Evolutionary conservation across 23 tunicate species (phyloP), one percentile per base, ranked within the genome.

Genomic region (Clavelina lepadiformis): DNA sequence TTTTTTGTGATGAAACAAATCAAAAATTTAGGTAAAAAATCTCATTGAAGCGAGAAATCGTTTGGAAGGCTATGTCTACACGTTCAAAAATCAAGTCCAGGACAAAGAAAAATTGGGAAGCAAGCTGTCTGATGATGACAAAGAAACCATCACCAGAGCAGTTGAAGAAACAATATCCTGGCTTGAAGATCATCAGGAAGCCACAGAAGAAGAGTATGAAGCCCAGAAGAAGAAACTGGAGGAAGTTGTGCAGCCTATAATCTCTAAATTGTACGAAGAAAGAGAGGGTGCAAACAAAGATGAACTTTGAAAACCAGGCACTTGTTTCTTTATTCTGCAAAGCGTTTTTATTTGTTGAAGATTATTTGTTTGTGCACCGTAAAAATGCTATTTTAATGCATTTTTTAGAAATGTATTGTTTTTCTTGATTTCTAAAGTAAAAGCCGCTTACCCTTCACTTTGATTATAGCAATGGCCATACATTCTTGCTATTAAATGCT

Each of bases 41-140:
- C 79, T 68, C 27, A 78, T 79, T 19, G 85, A 79, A 27, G 77
- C 85, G 15, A 35, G 67, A 27, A 82, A 82, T 68, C 83, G 77
- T 49, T 62, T 82, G 2, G 91, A 82, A 58, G 34, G 81, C 26
- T 82, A 82, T 76, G 91, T 83, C 0, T 82, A 82, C 73, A 65
- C 82, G 7, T 32, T 82, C 33, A 82, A 82, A 69, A 82, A 82
- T 68, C 91, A 82, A 65, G 61, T 82, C 4, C 64, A 52, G 11
- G 82, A 82, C 56, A 75, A 76, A 28, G 91, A 82, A 49, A 82
- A 82, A 68, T 69, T 82, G 1, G 91, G 91, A 24, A 75, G 70
- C 19, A 82, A 82, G 31, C 66, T 82, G 7, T 58, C 71, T 0
- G 91, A 78, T 51, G 93, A 78, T 5, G 78, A 83, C 55, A 78